Evolutionary conservation across 92 coral and sea anemone genomes (phyloP).

Genomic region (Porites evermanni): DNA sequence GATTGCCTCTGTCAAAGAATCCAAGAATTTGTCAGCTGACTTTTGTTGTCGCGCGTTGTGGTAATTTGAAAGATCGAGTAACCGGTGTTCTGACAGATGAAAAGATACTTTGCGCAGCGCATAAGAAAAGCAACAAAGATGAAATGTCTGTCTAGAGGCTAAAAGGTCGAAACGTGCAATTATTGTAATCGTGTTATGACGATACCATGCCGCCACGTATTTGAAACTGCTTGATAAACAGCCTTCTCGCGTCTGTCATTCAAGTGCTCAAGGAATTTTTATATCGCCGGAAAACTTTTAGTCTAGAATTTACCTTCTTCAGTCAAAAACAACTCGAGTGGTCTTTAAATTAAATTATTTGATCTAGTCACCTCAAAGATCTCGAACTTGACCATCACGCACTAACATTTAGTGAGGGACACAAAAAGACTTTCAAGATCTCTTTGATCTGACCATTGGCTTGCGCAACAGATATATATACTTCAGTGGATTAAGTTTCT

Average conservation of each 20-base stretch:
- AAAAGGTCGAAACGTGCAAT: constrained; percentile 31
- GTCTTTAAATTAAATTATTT: not conserved
- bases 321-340: not conserved
- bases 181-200: constrained; percentile 16
- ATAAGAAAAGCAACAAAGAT: not conserved
- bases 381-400: not conserved
- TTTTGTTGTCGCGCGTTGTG: not conserved
- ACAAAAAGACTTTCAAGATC: not conserved
- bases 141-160: constrained; percentile 12
- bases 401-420: not conserved
- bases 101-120: constrained; percentile 24
- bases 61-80: not conserved
- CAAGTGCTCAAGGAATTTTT: not conserved
- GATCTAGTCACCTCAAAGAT: not conserved
- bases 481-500: constrained; percentile 34
- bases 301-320: constrained; percentile 1
- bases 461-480: not conserved
- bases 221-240: not conserved
- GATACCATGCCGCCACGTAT: constrained; percentile 28
- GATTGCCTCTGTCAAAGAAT: not conserved
- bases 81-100: constrained; percentile 14
- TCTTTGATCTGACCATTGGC: constrained; percentile 4
- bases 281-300: not conserved
- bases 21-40: not conserved
- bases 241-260: not conserved